These are phyloP conservation scores for Aleiodes leptofemur DNA, from an alignment of 2,888 invertebrate species.

Conservation along the genomic window DNA sequence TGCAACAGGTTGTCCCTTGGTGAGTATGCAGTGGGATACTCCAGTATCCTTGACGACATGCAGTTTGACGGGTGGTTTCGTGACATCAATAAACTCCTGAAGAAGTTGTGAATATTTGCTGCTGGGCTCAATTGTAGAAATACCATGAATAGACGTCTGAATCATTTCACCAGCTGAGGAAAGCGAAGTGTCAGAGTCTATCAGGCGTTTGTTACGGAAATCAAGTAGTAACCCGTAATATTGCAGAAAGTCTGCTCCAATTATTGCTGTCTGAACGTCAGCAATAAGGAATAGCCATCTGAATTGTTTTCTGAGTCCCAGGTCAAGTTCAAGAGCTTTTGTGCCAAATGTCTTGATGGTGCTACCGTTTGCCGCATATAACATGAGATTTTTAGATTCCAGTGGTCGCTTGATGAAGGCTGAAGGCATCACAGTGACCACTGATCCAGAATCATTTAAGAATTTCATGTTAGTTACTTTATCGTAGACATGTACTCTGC, in stretches of 20 bases:
- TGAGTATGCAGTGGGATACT: no score
- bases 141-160: no score
- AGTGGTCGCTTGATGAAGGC: neutral
- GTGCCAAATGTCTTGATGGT: constrained; percentile 43
- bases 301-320: constrained; percentile 33
- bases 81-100: no score
- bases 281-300: constrained; percentile 42
- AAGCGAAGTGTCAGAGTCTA: constrained; percentile 16
- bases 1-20: no score
- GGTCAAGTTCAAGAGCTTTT: constrained; percentile 7
- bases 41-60: no score
- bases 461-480: constrained; percentile 25
- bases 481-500: constrained; percentile 37
- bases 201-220: constrained; percentile 4
- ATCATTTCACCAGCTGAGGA: no score
- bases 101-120: no score
- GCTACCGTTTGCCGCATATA: constrained; percentile 43
- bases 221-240: constrained; percentile 38
- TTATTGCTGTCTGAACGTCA: constrained; percentile 26
- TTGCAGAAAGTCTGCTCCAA: constrained; percentile 39
- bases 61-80: no score
- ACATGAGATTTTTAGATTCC: neutral
- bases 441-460: constrained; percentile 43
- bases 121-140: no score
- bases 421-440: constrained; percentile 21